Conservation (phyloP, 2,888 invertebrate genomes). For the Doris montereyensis region DNA sequence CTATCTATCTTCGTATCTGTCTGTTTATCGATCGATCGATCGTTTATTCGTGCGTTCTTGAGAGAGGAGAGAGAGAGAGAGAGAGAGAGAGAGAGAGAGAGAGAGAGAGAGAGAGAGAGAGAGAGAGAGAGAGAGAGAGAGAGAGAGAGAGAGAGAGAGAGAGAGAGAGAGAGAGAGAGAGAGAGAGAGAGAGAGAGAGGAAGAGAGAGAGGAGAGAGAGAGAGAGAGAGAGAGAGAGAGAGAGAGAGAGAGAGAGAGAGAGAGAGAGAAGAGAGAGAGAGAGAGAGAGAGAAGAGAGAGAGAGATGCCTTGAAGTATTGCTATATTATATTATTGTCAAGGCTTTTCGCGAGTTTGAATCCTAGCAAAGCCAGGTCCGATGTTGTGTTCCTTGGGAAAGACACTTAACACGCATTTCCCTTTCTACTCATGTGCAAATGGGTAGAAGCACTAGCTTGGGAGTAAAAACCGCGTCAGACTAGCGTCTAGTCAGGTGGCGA, state of each 20-base stretch:
- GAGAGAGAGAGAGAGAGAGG: background rate
- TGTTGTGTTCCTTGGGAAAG: no score
- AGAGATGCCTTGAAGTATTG: background rate
- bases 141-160: slow-evolving; percentile 17
- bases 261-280: slow-evolving; percentile 10
- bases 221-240: slow-evolving; percentile 7
- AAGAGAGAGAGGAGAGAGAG: background rate
- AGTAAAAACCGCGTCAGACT: no score
- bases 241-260: slow-evolving; percentile 4
- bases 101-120: slow-evolving; percentile 4
- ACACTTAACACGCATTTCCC: no score
- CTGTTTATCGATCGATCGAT: no score
- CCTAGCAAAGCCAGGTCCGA: no score
- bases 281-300: background rate
- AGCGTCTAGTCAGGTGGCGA: no score
- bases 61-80: background rate
- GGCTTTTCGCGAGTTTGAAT: background rate
- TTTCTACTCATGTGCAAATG: no score
- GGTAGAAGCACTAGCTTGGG: no score
- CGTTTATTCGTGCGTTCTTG: no score
- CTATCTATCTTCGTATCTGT: no score
- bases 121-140: slow-evolving; percentile 33
- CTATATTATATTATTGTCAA: background rate
- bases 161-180: background rate
- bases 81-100: background rate